Percentiles rank a stretch among this genome's conserved stretches.
Evolutionary conservation across 2,888 invertebrate genomes (phyloP).

Genomic region (Platerodrilus igneus): DNA sequence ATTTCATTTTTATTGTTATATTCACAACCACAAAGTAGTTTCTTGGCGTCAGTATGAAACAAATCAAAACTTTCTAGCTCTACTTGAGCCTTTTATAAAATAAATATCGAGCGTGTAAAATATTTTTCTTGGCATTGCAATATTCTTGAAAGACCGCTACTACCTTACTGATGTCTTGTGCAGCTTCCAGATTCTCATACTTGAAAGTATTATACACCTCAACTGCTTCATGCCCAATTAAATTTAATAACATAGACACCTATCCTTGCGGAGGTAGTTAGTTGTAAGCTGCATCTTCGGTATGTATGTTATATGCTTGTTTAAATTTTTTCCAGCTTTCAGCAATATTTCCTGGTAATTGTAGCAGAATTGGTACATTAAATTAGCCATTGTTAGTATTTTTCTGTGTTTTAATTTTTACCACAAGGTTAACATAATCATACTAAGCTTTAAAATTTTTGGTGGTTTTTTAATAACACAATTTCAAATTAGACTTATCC

Average conservation of each 20-base stretch:
- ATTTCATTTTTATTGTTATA: conserved; percentile 9
- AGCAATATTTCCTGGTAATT: neutral
- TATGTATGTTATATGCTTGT: conserved; percentile 1
- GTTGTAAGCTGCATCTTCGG: neutral
- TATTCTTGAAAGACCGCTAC: conserved; percentile 8
- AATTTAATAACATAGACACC: conserved; percentile 4
- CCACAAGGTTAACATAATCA: too few relatives aligned
- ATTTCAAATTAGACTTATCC: too few relatives aligned
- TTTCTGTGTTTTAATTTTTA: too few relatives aligned
- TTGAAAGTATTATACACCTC: conserved; percentile 5
- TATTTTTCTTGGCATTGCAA: conserved; percentile 11
- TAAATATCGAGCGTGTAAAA: conserved; percentile 9
- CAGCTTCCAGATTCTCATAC: neutral
- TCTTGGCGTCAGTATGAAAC: conserved; percentile 4
- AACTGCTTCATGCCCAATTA: conserved; percentile 1
- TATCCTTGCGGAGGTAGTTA: neutral
- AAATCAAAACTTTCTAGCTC: conserved; percentile 1
- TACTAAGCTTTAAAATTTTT: too few relatives aligned
- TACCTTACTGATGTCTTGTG: conserved; percentile 6
- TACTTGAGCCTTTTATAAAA: conserved; percentile 8
- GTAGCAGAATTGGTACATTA: neutral
- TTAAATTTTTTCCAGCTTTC: conserved; percentile 5
- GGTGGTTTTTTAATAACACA: too few relatives aligned
- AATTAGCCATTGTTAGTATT: conserved; percentile 8
- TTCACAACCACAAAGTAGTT: conserved; percentile 7